Base-by-base conservation (phyloP, 1,140 invertebrate genomes). In the Eupristina koningsbergeri region DNA sequence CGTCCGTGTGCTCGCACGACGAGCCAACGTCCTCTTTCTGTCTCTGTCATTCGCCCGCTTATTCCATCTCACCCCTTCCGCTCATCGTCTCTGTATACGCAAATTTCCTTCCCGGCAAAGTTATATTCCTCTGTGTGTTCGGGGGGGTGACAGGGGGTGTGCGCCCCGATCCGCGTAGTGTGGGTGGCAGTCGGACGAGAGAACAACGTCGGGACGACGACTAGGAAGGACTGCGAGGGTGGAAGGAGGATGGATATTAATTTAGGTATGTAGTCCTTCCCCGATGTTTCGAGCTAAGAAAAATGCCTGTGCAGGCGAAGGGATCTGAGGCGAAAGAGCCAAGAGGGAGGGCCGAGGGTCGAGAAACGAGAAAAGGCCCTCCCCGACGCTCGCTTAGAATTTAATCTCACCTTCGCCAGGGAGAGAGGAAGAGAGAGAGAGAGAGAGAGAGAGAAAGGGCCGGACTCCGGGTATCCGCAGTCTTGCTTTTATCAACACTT, bases 251-350 rank as follows among this genome's bases (percentile, higher is more conserved):
- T 87, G 88, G 84, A 89, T 90, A 91, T 91, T 91, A 91, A 91
- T 91, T 91, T 90, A 89, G 89, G 88, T 86, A 87, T 86, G 87
- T 86, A 88, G 87, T 88, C 89, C 87, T 87, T 89, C 85, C 85
- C 86, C 79, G 83, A 39, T 31, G 53, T 75, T 41, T 45, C 86
- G 89, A 91, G 89, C 88, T 91, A 91, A 91, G 90, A 91, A 91
- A 91, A 91, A 91, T 91, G 89, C 90, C 87, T 87, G 50, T 74
- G 67, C 61, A 53, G 61, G 80, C 31, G 26, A 61, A 31, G 6
- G 78, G 79, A 63, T 77, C 45, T 80, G 80, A 53, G 31, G 47
- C n/a, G 17, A 34, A 9, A 77, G 15, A 17, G 64, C 64, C 73
- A 64, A 31, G 77, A 26, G 26, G 17, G 73, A n/a, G 26, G 67